Evolutionary conservation across 2,797 vertebrate species (phyloP), one percentile per base, ranked within the genome.

Genomic region (Mus caroli): DNA sequence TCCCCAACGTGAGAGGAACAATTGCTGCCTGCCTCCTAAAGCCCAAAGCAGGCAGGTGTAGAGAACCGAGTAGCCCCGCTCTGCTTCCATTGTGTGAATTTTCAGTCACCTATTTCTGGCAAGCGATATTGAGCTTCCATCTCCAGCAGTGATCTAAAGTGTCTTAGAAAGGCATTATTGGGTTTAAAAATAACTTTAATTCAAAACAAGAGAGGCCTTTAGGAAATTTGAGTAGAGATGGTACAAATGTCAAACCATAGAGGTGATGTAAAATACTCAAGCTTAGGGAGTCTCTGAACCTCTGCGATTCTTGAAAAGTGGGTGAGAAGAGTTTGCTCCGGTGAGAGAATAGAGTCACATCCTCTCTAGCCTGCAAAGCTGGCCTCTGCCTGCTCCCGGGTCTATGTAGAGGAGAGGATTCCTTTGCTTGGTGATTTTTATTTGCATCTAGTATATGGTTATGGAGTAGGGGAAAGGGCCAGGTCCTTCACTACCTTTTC

Each of bases 21-120:
- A 46, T 12, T 6, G 6, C 85, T 54, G 8, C n/a, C 77, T 4
- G 3, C 37, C 79, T 24, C 34, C 46, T 34, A 40, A 56, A 75
- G 85, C 62, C 86, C 37, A 79, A 19, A 58, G 76, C 67, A 75
- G 85, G 22, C 37, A 3, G 46, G 77, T 22, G 7, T 13, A 3
- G 43, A 40, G 75, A 64, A 58, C 22, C 15, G 34, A 60, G 28
- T 4, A 75, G 37, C 54, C 15, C 40, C 14, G 22, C 20, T 83
- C 92, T 64, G 24, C 84, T 79, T 85, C 76, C 22, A 6, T 40
- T 56, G 9, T 84, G 50, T 88, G 93, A 88, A 89, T 92, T 89
- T 88, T 87, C 87, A 64, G 60, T 90, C 58, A n/a, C 76, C 31
- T 97, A 79, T 96, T 95, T 95, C 83, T 87, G 94, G 91, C 62